Evolutionary conservation across 2,113 vertebrate species (phyloP).

Genomic region (Opisthocomus hoazin): DNA sequence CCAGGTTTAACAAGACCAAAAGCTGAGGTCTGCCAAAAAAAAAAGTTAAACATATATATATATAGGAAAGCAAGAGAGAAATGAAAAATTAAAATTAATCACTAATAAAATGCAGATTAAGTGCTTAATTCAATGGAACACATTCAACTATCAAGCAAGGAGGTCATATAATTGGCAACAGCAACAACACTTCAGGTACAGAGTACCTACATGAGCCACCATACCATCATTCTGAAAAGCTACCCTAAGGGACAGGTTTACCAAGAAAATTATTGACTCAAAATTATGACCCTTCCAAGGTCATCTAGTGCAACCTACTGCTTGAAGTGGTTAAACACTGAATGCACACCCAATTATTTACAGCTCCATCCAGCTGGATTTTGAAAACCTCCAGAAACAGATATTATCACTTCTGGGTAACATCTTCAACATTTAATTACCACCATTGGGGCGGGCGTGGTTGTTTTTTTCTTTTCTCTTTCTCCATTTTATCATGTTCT

Average conservation of each 20-base stretch:
- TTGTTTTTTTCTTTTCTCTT: neutral
- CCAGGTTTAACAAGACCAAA: slow-evolving; percentile 88
- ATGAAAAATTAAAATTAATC: neutral
- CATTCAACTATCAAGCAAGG: neutral
- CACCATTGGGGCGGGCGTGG: neutral
- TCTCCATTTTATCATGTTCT: neutral
- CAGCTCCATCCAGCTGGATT: neutral
- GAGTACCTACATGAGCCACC: neutral
- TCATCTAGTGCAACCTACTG: neutral
- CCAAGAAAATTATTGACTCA: neutral
- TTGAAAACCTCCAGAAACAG: neutral
- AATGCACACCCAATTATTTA: neutral
- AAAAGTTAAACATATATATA: neutral
- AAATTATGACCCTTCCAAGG: neutral
- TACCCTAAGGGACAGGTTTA: neutral
- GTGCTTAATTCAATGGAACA: neutral
- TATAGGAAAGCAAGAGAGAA: neutral
- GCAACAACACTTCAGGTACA: neutral
- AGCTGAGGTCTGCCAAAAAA: slow-evolving; percentile 82
- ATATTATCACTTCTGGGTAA: neutral
- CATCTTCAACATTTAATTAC: neutral
- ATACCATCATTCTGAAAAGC: neutral
- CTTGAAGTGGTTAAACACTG: neutral
- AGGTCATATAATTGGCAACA: neutral
- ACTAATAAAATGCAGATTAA: neutral